These are phyloP conservation scores for Leptodactylus fallax DNA, from an alignment of 2,797 vertebrate species.

Conservation along the genomic window DNA sequence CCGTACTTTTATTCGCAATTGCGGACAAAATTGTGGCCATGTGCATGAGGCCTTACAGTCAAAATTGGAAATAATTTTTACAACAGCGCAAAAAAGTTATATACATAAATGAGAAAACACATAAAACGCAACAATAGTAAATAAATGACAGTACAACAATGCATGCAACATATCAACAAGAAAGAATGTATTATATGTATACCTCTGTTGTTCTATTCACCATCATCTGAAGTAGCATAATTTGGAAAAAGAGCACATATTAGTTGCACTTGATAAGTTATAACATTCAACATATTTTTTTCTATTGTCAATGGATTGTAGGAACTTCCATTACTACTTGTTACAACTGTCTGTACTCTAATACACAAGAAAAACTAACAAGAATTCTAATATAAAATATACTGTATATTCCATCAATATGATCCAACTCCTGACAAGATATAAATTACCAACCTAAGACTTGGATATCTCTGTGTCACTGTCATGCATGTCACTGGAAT, in stretches of 20 bases:
- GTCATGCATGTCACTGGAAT: not conserved
- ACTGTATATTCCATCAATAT: not conserved
- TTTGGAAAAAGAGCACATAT: slow-evolving; percentile 83
- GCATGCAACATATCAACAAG: slow-evolving; percentile 51
- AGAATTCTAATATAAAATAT: not conserved
- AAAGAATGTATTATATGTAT: slow-evolving; percentile 71
- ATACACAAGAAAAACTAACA: not conserved
- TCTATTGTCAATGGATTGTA: not conserved
- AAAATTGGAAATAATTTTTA: not conserved
- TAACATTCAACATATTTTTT: not conserved
- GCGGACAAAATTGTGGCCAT: too few species aligned
- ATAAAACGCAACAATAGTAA: slow-evolving; percentile 3
- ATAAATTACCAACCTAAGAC: not conserved
- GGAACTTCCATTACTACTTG: not conserved
- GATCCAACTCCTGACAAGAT: not conserved
- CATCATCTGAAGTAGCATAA: slow-evolving; percentile 97
- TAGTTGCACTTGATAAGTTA: slow-evolving; percentile 69
- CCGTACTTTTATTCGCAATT: too few species aligned
- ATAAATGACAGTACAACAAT: slow-evolving; percentile 17
- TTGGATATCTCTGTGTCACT: not conserved
- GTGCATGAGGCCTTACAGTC: too few species aligned
- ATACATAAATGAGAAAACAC: not conserved
- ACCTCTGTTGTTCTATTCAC: slow-evolving; percentile 99
- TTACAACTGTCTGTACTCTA: not conserved
- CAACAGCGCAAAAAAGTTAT: not conserved